Conservation (phyloP, 2,888 invertebrate species). For the Melieria omissa region DNA sequence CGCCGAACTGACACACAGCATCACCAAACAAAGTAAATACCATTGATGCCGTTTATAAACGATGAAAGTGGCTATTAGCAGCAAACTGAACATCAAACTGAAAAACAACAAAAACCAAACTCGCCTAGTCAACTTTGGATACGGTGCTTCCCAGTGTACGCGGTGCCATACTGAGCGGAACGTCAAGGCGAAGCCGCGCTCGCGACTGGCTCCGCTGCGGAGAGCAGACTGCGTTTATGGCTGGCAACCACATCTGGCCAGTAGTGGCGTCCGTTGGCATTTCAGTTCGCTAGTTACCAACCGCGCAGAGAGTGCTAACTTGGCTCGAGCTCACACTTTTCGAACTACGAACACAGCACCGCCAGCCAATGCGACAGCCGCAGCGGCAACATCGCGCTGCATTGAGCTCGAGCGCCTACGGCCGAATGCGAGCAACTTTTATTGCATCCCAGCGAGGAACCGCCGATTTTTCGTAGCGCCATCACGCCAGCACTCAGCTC, state of each 20-base stretch:
- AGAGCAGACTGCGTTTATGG: conserved; percentile 26
- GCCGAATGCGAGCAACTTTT: conserved; percentile 51
- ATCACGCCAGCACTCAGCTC: not conserved
- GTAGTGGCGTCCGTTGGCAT: conserved; percentile 57
- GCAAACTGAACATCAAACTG: not conserved
- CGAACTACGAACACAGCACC: too few species aligned
- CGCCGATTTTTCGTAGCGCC: conserved; percentile 10
- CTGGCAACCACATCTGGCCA: conserved; percentile 41
- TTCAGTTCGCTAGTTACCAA: conserved; percentile 57
- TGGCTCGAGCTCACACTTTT: not conserved
- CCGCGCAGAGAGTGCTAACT: conserved; percentile 39
- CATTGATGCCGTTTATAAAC: not conserved
- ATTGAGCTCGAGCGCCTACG: conserved; percentile 42
- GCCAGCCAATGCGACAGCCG: not conserved
- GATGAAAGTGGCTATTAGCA: conserved; percentile 14
- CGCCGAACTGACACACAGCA: not conserved
- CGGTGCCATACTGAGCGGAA: too few species aligned
- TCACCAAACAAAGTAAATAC: not conserved
- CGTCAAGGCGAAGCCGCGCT: too few species aligned
- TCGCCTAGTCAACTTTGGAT: conserved; percentile 1
- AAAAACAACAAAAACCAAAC: conserved; percentile 9
- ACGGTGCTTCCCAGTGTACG: too few species aligned
- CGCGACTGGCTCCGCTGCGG: too few species aligned
- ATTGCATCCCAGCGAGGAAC: conserved; percentile 33
- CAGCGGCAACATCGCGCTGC: conserved; percentile 35